Evolutionary conservation across 2,888 invertebrate species (phyloP), one percentile per base, ranked within the genome.

Genomic region (Trissolcus japonicus): DNA sequence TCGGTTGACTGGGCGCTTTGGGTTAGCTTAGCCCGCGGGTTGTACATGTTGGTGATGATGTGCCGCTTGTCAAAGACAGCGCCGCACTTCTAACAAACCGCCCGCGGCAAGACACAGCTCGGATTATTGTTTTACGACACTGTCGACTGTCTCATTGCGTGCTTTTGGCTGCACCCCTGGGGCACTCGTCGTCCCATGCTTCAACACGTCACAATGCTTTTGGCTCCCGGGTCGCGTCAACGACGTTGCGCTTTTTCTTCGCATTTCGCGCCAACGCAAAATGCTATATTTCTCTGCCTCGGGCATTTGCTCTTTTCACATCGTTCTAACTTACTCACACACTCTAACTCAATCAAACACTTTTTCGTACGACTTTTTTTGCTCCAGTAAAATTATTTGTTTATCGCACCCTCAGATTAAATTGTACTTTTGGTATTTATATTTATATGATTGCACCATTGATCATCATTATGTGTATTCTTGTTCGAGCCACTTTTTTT

Each of bases 131-230:
- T 82, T 83, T 82, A 82, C 82, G 79, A 56, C 72, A 68, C 61
- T 66, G 56, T 62, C 61, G 65, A 73, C 50, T 73, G 59, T 79
- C 73, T 79, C 76, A 41, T 71, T 69, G 41, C 61, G 68, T 59
- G 73, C 78, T 80, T 74, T 77, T 53, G 75, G 78, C 53, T 71
- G 80, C 66, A 81, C 80, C 77, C 68, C 79, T 80, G 80, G 83
- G 83, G 83, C 82, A 79, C 72, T 21, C 75, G 85, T 86, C 83
- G 85, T 86, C 83, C 85, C 86, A 86, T 86, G 86, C 87, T 88
- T 87, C 86, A 86, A 88, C 88, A 88, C 88, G 87, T 86, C 88
- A 87, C 88, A 88, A 88, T 88, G 88, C 87, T 35, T 35, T 35
- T 35, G 9, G 35, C 35, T 35, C 35, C 35, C 9, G 35, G 9